A percentile compares a stretch with the other conserved stretches of the same genome.
phyloP scores from a whole-genome alignment of 2,888 invertebrate genomes.

The Keiferia lycopersicella region DNA sequence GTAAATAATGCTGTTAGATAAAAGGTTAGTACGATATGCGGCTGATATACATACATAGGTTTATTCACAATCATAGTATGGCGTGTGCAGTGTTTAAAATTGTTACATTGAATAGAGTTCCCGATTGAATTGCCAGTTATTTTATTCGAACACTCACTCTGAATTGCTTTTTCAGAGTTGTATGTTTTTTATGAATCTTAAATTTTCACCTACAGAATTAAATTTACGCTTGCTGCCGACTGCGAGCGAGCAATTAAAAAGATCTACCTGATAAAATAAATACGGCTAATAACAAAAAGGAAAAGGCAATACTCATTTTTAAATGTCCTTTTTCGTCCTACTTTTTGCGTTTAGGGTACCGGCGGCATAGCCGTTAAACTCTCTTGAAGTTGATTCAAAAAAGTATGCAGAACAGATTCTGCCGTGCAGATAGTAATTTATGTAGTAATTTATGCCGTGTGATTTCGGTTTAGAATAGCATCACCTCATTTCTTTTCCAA shows the following conservation, averaged over 20 bases:
- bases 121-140: neutral
- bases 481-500: too few relatives aligned
- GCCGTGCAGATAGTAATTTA: too few relatives aligned
- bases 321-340: neutral
- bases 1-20: too few relatives aligned
- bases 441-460: too few relatives aligned
- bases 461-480: too few relatives aligned
- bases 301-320: neutral
- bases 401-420: too few relatives aligned
- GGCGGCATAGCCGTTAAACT: neutral
- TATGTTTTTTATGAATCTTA: neutral
- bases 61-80: too few relatives aligned
- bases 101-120: neutral
- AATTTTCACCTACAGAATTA: neutral
- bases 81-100: neutral
- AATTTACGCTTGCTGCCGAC: neutral
- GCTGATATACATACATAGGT: too few relatives aligned
- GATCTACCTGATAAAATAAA: neutral
- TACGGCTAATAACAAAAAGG: neutral
- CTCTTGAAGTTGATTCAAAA: too few relatives aligned
- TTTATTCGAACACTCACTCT: neutral
- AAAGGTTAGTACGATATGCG: too few relatives aligned
- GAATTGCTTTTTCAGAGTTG: neutral
- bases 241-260: constrained; percentile 1
- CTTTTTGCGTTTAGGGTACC: neutral